Evolutionary conservation across 1,140 invertebrate genomes (phyloP), one percentile per base, ranked within the genome.

Genomic region (Macrosteles quadrilineatus): DNA sequence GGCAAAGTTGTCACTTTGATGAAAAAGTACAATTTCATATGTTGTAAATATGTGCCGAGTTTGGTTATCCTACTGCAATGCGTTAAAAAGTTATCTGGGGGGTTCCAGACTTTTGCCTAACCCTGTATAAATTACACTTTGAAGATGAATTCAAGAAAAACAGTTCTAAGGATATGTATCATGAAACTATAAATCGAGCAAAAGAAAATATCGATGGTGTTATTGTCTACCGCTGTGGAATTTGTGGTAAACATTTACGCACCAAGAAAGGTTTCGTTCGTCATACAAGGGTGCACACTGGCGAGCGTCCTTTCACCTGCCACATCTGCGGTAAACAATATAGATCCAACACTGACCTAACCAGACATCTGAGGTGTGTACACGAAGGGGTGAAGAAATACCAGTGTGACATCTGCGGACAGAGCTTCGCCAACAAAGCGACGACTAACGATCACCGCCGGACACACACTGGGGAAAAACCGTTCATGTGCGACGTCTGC

Each of bases 281-380:
- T 78, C 88, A 90, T 71, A 80, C 83, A 72, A 80, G 86, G 1
- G 88, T 88, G 50, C 90, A 91, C 77, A 89, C 87, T 0, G 89
- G 89, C 6, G 90, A 92, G 77, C 85, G 89, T 67, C 87, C 88
- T 1, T 91, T 87, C 74, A 86, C 88, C 19, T 93, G 91, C 74
- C 86, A 88, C 72, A 77, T 90, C 0, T 93, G 91, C 76, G 89
- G 89, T 0, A 91, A 91, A 76, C 86, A 87, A 68, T 93, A 92
- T 77, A 81, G 87, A 21, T 84, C 88, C 17, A 84, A 84, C 1
- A 83, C 85, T 75, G 86, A 87, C 4, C 77, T 89, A 19, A 82
- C 82, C 3, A 79, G 86, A 17, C 89, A 90, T 75, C 62, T 88
- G 21, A 82, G 83, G 17, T 85, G 88, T 65, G 87, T 88, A 0